Conservation (phyloP, 2,797 vertebrate species). For the Coracias cyanogaster region DNA sequence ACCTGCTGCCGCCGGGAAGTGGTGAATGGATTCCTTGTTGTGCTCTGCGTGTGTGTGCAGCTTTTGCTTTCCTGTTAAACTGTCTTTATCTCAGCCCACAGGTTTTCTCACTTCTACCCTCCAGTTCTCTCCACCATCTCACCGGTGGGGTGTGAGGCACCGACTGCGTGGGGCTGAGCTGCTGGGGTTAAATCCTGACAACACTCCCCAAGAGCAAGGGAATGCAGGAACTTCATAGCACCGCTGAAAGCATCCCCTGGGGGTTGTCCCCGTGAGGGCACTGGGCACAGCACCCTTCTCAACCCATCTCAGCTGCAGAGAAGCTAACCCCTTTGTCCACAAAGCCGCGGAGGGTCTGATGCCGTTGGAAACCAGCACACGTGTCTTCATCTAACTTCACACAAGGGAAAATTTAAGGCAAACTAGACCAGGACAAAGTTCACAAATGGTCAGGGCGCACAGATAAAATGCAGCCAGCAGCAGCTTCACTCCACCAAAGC, state of each 20-base stretch:
- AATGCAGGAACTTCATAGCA: not conserved
- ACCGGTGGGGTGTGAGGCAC: too few relatives aligned
- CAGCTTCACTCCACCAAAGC: not conserved
- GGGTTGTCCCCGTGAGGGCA: not conserved
- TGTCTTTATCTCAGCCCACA: not conserved
- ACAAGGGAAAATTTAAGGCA: not conserved
- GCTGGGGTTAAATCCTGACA: not conserved
- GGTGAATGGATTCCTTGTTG: not conserved
- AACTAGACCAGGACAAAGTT: not conserved
- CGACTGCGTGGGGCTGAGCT: not conserved
- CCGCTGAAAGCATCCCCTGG: not conserved
- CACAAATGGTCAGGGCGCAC: not conserved
- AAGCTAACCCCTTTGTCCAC: not conserved
- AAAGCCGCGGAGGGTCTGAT: not conserved
- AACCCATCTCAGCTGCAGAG: not conserved
- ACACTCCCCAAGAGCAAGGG: not conserved
- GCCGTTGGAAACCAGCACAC: not conserved
- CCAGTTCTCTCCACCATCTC: too few relatives aligned
- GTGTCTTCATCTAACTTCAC: not conserved
- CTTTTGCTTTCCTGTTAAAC: not conserved
- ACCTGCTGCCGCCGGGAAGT: not conserved
- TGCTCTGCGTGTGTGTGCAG: accelerated
- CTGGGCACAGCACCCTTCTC: not conserved
- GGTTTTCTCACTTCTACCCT: too few relatives aligned
- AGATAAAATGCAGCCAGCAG: not conserved